phyloP scores from a whole-genome alignment of 2,113 vertebrate genomes.

The Scomber colias region DNA sequence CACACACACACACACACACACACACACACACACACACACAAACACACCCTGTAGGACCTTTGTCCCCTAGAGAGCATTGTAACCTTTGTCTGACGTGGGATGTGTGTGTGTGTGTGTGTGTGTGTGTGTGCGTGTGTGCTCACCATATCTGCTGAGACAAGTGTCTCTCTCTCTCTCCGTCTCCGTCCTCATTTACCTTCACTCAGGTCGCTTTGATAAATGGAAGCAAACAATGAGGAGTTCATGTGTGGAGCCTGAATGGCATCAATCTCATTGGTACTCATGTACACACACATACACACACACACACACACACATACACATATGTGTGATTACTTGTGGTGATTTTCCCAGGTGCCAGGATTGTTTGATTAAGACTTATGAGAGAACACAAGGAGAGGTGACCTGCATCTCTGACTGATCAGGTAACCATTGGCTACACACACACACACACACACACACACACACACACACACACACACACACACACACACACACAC shows the following conservation, averaged over 20 bases:
- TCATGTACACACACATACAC: slow-evolving; percentile 11
- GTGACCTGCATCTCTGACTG: slow-evolving; percentile 25
- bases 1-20: neutral
- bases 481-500: too few species aligned
- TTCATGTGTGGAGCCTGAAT: slow-evolving; percentile 57
- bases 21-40: slow-evolving; percentile 32
- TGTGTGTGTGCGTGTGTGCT: neutral
- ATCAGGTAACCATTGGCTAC: slow-evolving; percentile 44
- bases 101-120: neutral
- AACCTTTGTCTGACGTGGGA: slow-evolving; percentile 56
- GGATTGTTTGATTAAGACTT: slow-evolving; percentile 52
- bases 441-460: slow-evolving; percentile 13
- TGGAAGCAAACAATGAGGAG: slow-evolving; percentile 66
- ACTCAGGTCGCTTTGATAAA: slow-evolving; percentile 64
- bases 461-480: neutral
- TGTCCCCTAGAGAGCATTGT: slow-evolving; percentile 34
- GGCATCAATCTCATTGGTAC: slow-evolving; percentile 52
- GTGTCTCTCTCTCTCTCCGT: slow-evolving; percentile 52
- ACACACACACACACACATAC: slow-evolving; percentile 16
- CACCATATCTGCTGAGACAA: slow-evolving; percentile 59
- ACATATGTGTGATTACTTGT: slow-evolving; percentile 13
- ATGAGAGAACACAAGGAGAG: slow-evolving; percentile 25
- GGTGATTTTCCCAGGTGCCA: slow-evolving; percentile 44
- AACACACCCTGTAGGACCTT: slow-evolving; percentile 69
- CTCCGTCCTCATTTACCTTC: slow-evolving; percentile 61